Percentiles rank a stretch among this genome's conserved stretches.
Conservation (phyloP, 2,113 vertebrate genomes). For the Chaetodon trifascialis region DNA sequence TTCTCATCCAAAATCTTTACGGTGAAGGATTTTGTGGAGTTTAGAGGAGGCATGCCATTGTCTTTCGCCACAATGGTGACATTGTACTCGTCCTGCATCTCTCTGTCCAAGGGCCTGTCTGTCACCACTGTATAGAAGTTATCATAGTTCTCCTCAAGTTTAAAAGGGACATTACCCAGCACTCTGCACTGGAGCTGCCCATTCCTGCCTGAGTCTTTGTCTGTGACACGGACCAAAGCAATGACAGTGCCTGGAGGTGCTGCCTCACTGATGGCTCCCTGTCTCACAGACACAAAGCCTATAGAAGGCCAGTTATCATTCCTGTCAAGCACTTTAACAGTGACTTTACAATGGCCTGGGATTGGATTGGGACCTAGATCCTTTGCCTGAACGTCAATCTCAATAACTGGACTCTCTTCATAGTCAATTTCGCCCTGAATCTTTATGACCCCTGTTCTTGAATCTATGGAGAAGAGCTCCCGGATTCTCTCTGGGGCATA, state of each 20-base stretch:
- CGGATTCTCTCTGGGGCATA: constrained; percentile 94
- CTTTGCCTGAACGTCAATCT: constrained; percentile 97
- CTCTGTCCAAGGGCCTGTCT: constrained; percentile 93
- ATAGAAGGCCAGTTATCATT: constrained; percentile 98
- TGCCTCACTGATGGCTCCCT: constrained; percentile 98
- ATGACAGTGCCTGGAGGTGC: constrained; percentile 96
- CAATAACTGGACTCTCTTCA: constrained; percentile 94
- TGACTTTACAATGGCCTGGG: constrained; percentile 98
- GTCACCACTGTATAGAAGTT: constrained; percentile 98
- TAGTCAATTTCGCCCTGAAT: constrained; percentile 98
- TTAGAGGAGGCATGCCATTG: constrained; percentile 93
- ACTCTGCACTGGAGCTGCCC: constrained; percentile 97
- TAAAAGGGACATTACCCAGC: constrained; percentile 93
- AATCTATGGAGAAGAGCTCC: constrained; percentile 97
- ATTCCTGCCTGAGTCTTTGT: constrained; percentile 95
- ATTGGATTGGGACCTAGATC: constrained; percentile 98
- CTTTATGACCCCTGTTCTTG: constrained; percentile 94
- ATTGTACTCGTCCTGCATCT: constrained; percentile 95
- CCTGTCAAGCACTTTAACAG: constrained; percentile 94
- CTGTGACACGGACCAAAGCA: constrained; percentile 95
- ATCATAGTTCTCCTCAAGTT: constrained; percentile 97
- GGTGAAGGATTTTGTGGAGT: constrained; percentile 96
- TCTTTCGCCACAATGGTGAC: constrained; percentile 97
- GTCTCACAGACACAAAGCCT: constrained; percentile 96
- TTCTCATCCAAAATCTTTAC: constrained; percentile 97